A percentile compares a stretch with the other conserved stretches of the same genome.
Evolutionary conservation across 2,888 invertebrate species (phyloP).

Genomic region (Psylliodes chrysocephalus): DNA sequence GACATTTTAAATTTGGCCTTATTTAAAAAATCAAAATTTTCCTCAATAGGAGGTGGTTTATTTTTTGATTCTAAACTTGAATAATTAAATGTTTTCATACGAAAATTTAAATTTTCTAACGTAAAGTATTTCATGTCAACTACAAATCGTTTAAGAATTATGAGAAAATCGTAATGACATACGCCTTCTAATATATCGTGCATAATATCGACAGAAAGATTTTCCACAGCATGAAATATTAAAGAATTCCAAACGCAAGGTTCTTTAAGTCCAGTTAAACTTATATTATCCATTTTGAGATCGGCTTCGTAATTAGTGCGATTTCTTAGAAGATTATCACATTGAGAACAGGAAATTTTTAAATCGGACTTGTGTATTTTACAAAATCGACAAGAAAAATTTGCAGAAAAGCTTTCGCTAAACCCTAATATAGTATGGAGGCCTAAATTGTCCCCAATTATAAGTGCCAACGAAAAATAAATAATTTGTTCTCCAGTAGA

Average conservation of each 20-base stretch:
- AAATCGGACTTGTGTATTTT: neutral
- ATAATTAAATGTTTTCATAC: constrained; percentile 37
- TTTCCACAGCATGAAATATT: constrained; percentile 31
- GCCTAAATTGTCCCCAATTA: constrained; percentile 10
- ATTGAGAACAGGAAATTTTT: neutral
- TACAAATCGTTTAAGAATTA: constrained; percentile 32
- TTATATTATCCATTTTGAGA: neutral
- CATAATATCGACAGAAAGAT: constrained; percentile 38
- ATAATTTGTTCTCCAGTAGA: neutral
- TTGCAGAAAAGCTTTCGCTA: constrained; percentile 1
- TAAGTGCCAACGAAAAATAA: neutral
- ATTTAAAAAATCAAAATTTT: constrained; percentile 29
- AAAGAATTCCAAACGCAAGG: constrained; percentile 24
- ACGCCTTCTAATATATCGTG: constrained; percentile 39
- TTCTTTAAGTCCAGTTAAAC: constrained; percentile 26
- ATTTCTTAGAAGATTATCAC: neutral
- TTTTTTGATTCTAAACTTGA: constrained; percentile 27
- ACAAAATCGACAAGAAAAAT: constrained; percentile 1
- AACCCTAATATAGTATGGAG: constrained; percentile 4
- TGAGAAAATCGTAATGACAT: constrained; percentile 36
- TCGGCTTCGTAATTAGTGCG: neutral
- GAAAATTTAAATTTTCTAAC: constrained; percentile 26
- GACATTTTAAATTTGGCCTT: constrained; percentile 35
- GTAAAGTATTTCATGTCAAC: constrained; percentile 24
- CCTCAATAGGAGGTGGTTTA: constrained; percentile 34